Conservation (phyloP, 92 coral and sea anemone species). For the Meandrina meandrites region DNA sequence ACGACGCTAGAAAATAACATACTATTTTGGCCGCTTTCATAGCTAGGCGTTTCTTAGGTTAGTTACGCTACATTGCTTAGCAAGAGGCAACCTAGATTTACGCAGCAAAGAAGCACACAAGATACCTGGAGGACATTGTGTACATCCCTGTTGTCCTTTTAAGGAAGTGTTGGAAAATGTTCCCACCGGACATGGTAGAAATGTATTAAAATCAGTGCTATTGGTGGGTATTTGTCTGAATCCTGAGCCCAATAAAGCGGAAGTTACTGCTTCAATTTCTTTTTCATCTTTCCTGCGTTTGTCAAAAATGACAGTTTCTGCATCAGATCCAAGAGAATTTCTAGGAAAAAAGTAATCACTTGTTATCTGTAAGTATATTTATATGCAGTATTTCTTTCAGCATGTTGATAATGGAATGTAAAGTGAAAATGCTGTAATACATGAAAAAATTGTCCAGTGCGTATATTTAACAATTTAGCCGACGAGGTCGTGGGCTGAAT, state of each 20-base stretch:
- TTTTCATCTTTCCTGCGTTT: background rate
- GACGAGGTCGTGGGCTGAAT: too few species aligned
- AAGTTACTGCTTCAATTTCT: background rate
- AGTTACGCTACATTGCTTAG: too few species aligned
- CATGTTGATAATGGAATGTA: too few species aligned
- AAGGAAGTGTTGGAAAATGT: background rate
- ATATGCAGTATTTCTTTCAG: too few species aligned
- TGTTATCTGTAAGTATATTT: too few species aligned
- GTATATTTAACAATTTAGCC: too few species aligned
- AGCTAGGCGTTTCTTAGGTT: too few species aligned
- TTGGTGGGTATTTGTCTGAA: background rate
- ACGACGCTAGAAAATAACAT: too few species aligned
- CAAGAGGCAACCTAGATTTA: too few species aligned
- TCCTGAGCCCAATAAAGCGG: background rate
- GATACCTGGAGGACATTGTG: background rate
- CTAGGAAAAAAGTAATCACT: background rate
- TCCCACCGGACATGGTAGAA: background rate
- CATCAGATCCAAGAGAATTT: background rate
- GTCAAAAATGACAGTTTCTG: background rate
- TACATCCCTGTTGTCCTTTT: background rate
- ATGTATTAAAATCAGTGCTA: background rate
- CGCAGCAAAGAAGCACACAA: background rate
- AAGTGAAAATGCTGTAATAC: too few species aligned
- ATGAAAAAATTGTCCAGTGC: too few species aligned
- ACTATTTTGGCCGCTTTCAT: too few species aligned